Percentiles rank a stretch among this genome's conserved stretches.
These are phyloP conservation scores for Xestia sexstrigata DNA, from an alignment of 2,888 invertebrate genomes.

Conservation along the genomic window DNA sequence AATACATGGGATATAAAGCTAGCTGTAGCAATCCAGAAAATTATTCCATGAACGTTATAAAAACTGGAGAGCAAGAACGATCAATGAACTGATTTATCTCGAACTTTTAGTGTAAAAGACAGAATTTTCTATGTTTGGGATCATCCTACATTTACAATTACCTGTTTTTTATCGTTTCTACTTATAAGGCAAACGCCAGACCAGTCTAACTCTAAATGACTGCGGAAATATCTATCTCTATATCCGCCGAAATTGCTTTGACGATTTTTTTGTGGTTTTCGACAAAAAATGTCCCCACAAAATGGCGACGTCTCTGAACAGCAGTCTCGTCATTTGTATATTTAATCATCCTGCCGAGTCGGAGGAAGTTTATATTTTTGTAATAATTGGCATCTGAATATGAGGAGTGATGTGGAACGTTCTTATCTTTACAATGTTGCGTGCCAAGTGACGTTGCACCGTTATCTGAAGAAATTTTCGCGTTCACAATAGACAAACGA, in stretches of 20 bases:
- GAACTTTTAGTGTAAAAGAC: not conserved
- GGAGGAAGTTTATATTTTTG: constrained; percentile 45
- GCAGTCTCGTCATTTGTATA: constrained; percentile 37
- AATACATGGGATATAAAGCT: constrained; percentile 3
- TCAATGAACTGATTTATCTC: not conserved
- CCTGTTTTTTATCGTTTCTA: constrained; percentile 24
- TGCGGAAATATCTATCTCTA: constrained; percentile 30
- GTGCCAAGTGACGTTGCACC: constrained; percentile 52
- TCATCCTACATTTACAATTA: constrained; percentile 14
- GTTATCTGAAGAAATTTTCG: constrained; percentile 67
- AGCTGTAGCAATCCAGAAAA: not conserved
- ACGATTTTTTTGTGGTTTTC: constrained; percentile 26
- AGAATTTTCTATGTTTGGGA: constrained; percentile 7
- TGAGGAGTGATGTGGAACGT: constrained; percentile 32
- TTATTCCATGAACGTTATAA: not conserved
- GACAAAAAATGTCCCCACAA: constrained; percentile 16
- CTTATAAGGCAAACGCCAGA: constrained; percentile 26
- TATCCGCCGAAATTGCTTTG: constrained; percentile 20
- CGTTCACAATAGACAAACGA: constrained; percentile 66
- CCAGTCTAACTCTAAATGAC: constrained; percentile 12
- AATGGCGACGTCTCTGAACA: constrained; percentile 13
- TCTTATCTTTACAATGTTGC: constrained; percentile 60
- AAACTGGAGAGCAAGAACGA: not conserved
- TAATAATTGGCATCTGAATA: constrained; percentile 21
- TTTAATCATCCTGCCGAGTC: constrained; percentile 27